Evolutionary conservation across 2,113 vertebrate species (phyloP).

Genomic region (Eulacestoma nigropectus): DNA sequence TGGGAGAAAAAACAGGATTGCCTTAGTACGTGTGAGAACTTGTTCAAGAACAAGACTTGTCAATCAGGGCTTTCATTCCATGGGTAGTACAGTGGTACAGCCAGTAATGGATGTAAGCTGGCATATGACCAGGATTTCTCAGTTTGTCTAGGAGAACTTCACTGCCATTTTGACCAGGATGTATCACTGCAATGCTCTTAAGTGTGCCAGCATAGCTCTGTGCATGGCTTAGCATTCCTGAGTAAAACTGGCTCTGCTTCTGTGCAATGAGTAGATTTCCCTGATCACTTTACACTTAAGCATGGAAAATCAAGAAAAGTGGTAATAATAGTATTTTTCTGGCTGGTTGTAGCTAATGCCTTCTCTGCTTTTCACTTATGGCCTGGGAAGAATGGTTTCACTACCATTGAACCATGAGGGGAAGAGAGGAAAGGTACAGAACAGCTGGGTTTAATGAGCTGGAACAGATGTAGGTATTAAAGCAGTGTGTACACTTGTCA

Average conservation of each 20-base stretch:
- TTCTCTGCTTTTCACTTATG: neutral
- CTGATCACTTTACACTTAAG: neutral
- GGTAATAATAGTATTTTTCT: neutral
- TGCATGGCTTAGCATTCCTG: neutral
- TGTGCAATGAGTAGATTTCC: neutral
- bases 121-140: neutral
- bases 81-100: too few species aligned
- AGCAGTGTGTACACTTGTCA: neutral
- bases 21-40: neutral
- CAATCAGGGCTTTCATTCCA: neutral
- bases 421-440: neutral
- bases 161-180: neutral
- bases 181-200: neutral
- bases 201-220: neutral
- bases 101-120: neutral
- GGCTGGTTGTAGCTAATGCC: neutral
- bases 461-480: conserved; percentile 10
- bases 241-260: neutral
- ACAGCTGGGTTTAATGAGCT: conserved; percentile 45
- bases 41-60: neutral
- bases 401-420: neutral
- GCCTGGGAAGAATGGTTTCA: neutral
- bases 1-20: neutral
- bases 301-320: neutral
- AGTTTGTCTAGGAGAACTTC: neutral